Conservation (phyloP, 2,113 vertebrate genomes). For the Pseudonaja textilis region DNA sequence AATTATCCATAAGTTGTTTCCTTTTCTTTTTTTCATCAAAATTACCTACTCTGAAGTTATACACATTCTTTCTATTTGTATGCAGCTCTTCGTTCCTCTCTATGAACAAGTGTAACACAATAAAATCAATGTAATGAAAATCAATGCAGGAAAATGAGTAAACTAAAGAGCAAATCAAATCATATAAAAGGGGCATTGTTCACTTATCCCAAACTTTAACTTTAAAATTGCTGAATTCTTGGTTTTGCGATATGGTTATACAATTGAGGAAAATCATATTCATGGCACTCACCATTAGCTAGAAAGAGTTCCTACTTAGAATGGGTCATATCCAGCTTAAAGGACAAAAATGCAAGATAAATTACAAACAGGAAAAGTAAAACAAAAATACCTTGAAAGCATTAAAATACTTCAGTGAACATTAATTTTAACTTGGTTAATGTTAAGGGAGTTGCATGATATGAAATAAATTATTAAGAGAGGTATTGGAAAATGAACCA, state of each 20-base stretch:
- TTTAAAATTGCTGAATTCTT: conserved; percentile 1
- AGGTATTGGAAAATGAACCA: background rate
- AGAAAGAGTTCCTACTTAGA: background rate
- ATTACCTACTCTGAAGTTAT: background rate
- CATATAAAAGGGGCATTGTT: background rate
- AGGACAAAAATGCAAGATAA: conserved; percentile 11
- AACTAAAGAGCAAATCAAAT: background rate
- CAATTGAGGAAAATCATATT: background rate
- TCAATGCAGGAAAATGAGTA: background rate
- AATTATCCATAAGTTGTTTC: background rate
- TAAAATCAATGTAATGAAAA: background rate
- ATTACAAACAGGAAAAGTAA: background rate
- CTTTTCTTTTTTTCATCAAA: background rate
- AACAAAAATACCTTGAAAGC: background rate
- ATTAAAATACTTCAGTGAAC: conserved; percentile 23
- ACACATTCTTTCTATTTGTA: background rate
- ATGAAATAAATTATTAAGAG: background rate
- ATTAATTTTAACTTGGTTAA: conserved; percentile 2
- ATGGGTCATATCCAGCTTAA: conserved; percentile 15
- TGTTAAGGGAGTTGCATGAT: background rate
- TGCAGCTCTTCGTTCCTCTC: background rate
- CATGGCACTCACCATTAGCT: background rate
- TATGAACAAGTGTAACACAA: background rate
- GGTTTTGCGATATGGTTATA: background rate
- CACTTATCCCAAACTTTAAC: background rate